Base-by-base conservation (phyloP, 2,797 vertebrate genomes). In the Danio aesculapii region DNA sequence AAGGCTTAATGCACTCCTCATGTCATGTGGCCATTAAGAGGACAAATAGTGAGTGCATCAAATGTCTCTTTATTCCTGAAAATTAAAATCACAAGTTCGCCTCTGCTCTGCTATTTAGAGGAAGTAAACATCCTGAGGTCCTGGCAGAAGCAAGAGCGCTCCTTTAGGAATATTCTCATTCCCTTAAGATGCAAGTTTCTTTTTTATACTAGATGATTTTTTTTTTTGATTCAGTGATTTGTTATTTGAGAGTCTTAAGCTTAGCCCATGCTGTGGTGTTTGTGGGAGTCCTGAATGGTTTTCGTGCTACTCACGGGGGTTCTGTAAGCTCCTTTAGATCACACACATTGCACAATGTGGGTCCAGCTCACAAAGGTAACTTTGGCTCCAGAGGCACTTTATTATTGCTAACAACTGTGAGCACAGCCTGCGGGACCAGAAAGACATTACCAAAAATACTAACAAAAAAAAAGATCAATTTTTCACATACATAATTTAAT, bases 81-180 rank as follows among this genome's bases (percentile, higher is more conserved):
- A 87, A 87, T 83, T 68, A 46, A 67, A 89, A 84, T 89, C 86
- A 85, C 83, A 74, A 75, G 80, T 80, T 76, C 72, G 64, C 81
- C 73, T 63, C 67, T 73, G 77, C 70, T 62, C 63, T 59, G 82
- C 76, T 85, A 86, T 83, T 81, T 84, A 77, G 77, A 86, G 64
- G 67, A 81, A 71, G 49, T 82, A 85, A 86, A 84, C 84, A 85
- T 80, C 83, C 77, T 75, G 66, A 77, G 70, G 50, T 78, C 13
- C 43, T 39, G 52, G 16, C 61, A 78, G 4, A 68, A 71, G 30
- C 58, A 58, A n/a, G 13, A 58, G 16, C 5, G 13, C 30, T 52
- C 30, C 52, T 70, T 81, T 53, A 81, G 68, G 58, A 50, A 67
- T 53, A 53, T 44, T 39, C 55, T 79, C n/a, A 59, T 55, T 53